Conservation (phyloP, 1,140 invertebrate species). For the Drosophila ambigua region DNA sequence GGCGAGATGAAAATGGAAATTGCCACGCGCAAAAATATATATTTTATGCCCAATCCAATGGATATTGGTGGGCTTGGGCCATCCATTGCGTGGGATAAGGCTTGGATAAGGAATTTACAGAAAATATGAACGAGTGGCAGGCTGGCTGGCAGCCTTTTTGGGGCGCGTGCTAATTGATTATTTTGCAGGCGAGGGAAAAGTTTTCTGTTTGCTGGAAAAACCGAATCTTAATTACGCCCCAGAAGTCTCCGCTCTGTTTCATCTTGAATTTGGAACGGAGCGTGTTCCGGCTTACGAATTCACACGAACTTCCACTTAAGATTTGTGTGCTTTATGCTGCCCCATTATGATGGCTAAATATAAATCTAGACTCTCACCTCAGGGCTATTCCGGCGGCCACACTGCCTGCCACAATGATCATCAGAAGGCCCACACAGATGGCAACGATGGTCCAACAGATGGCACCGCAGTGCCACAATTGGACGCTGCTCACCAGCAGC, state of each 20-base stretch:
- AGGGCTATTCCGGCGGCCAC: conserved; percentile 74
- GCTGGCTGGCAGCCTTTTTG: conserved; percentile 5
- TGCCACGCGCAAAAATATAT: conserved; percentile 50
- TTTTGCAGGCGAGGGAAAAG: conserved; percentile 18
- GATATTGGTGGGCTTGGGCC: conserved; percentile 7
- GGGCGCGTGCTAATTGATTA: conserved; percentile 60
- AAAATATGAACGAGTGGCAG: conserved; percentile 23
- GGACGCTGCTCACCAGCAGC: conserved; percentile 70
- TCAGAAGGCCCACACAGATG: conserved; percentile 64
- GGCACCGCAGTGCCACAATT: conserved; percentile 78
- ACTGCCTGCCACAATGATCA: conserved; percentile 70
- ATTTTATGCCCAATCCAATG: conserved; percentile 32
- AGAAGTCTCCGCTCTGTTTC: conserved; percentile 14
- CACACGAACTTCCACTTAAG: too few species aligned
- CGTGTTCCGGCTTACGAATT: background rate
- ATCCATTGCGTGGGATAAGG: conserved; percentile 30
- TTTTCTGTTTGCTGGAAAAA: conserved; percentile 6
- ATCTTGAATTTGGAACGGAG: conserved; percentile 19
- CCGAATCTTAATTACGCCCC: conserved; percentile 23
- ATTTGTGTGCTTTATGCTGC: background rate
- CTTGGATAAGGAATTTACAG: conserved; percentile 20
- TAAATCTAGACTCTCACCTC: conserved; percentile 64
- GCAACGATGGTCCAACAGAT: conserved; percentile 80
- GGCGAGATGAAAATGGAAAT: conserved; percentile 37
- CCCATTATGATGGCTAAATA: background rate